Percentiles rank a stretch among this genome's conserved stretches.
These are phyloP conservation scores for Netelia fuscicornis DNA, from an alignment of 2,888 invertebrate species.

Conservation along the genomic window DNA sequence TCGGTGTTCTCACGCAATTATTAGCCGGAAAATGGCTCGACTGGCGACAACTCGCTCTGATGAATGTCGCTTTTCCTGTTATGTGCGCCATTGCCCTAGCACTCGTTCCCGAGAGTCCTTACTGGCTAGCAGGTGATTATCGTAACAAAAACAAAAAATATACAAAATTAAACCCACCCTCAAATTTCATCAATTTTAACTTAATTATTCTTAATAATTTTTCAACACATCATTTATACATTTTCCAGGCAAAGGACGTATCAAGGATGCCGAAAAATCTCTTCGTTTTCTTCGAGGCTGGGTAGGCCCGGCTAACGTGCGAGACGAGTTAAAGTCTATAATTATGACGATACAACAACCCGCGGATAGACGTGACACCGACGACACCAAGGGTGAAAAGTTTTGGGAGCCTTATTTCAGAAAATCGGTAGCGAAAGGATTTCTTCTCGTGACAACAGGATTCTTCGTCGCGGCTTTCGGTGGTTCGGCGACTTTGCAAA, in stretches of 20 bases:
- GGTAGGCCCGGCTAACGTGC: conserved; percentile 88
- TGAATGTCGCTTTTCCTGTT: conserved; percentile 89
- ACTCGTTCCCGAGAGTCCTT: conserved; percentile 93
- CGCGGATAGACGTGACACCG: conserved; percentile 38
- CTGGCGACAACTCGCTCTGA: conserved; percentile 90
- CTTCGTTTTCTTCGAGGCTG: conserved; percentile 93
- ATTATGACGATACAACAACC: conserved; percentile 83
- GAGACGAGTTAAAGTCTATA: conserved; percentile 87
- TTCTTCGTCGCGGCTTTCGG: conserved; percentile 92
- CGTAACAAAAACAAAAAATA: neutral
- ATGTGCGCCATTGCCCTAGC: conserved; percentile 88
- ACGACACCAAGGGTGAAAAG: conserved; percentile 65
- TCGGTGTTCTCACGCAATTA: conserved; percentile 92
- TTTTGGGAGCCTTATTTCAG: conserved; percentile 86
- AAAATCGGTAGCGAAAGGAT: conserved; percentile 89
- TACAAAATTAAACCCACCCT: neutral
- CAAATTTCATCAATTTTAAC: conserved; percentile 17
- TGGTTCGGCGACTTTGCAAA: conserved; percentile 91
- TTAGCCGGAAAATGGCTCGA: conserved; percentile 89
- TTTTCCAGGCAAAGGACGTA: conserved; percentile 86
- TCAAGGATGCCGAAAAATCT: conserved; percentile 89
- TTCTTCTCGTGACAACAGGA: conserved; percentile 87
- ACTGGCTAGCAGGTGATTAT: conserved; percentile 89
- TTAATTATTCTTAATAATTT: neutral
- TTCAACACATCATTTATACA: neutral